Percentiles rank a stretch among this genome's conserved stretches.
phyloP scores from a whole-genome alignment of 2,797 vertebrate genomes.

The Steatocranus sp. region DNA sequence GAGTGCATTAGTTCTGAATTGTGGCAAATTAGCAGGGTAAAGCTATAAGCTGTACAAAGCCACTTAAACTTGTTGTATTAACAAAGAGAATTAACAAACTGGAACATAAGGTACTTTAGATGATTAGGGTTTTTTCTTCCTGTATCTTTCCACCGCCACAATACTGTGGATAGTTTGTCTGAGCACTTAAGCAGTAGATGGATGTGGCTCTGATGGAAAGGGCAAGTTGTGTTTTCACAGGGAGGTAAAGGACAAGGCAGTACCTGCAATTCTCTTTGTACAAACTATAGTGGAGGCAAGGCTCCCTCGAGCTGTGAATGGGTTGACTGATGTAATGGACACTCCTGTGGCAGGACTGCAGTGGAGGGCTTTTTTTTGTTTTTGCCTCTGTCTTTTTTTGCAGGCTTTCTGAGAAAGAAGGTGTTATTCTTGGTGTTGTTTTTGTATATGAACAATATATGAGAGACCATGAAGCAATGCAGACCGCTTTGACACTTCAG shows the following conservation, averaged over 20 bases:
- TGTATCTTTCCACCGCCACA: background rate
- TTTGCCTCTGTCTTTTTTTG: background rate
- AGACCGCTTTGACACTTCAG: background rate
- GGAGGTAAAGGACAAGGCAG: constrained; percentile 11
- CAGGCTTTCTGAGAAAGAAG: background rate
- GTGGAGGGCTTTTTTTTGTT: background rate
- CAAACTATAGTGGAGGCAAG: background rate
- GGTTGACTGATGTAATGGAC: constrained; percentile 13
- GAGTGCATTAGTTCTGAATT: background rate
- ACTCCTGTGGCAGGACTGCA: background rate
- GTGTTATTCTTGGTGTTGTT: background rate
- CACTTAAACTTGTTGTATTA: background rate
- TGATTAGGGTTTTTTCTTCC: background rate
- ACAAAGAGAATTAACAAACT: background rate
- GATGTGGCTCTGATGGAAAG: constrained; percentile 37
- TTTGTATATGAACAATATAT: background rate
- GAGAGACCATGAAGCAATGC: background rate
- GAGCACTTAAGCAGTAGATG: constrained; percentile 30
- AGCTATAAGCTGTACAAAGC: background rate
- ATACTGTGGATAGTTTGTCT: background rate
- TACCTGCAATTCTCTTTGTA: constrained; percentile 5
- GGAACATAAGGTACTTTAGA: background rate
- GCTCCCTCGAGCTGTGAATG: background rate
- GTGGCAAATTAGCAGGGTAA: background rate
- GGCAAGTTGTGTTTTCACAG: constrained; percentile 32